A percentile compares a stretch with the other conserved stretches of the same genome.
Conservation (phyloP, 2,797 vertebrate genomes). For the Spinibarbus caldwelli region DNA sequence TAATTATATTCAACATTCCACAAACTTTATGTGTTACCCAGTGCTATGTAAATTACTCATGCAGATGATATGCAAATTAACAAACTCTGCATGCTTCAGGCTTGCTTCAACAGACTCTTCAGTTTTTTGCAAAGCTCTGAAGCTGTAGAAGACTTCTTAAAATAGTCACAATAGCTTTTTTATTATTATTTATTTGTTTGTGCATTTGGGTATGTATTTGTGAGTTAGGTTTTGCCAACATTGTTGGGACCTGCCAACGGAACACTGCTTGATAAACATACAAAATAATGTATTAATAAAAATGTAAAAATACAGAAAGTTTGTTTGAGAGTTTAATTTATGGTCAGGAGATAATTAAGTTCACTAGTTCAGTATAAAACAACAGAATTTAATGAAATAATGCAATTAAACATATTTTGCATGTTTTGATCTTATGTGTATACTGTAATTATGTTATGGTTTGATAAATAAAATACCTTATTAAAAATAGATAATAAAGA, state of each 20-base stretch:
- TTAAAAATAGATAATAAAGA: not conserved
- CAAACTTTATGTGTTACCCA: not conserved
- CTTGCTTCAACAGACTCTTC: not conserved
- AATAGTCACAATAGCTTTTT: not conserved
- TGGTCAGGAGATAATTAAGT: not conserved
- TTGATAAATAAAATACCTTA: not conserved
- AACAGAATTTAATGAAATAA: not conserved
- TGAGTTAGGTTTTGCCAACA: not conserved
- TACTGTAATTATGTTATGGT: not conserved
- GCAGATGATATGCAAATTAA: slow-evolving; percentile 11
- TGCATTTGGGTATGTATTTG: not conserved
- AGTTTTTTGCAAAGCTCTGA: not conserved
- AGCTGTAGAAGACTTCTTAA: not conserved
- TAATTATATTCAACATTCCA: not conserved
- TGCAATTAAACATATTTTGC: too few species aligned
- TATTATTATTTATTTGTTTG: not conserved
- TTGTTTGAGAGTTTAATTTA: not conserved
- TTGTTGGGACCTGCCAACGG: not conserved
- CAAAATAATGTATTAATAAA: not conserved
- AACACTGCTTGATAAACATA: not conserved
- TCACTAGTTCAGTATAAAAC: not conserved
- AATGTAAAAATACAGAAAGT: not conserved
- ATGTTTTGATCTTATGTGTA: too few species aligned
- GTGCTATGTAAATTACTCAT: slow-evolving; percentile 6
- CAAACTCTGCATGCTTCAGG: not conserved